phyloP scores from a whole-genome alignment of 2,797 vertebrate genomes.

The Otolemur crassicaudatus region DNA sequence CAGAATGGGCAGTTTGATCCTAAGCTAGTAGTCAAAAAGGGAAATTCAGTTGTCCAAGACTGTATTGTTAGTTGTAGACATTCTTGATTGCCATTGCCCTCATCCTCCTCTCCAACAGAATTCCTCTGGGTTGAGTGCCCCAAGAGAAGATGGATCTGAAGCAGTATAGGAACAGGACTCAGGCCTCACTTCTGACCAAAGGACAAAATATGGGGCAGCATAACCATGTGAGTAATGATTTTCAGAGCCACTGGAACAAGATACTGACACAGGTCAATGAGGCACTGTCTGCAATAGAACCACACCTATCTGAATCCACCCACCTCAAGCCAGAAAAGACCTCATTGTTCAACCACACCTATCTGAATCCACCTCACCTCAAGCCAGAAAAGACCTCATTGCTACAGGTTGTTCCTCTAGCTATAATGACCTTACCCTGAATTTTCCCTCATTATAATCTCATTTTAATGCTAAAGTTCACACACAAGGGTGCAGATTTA shows the following conservation, averaged over 20 bases:
- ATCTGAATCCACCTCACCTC: no score
- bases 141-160: background rate
- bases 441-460: no score
- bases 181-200: background rate
- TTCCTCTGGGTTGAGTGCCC: background rate
- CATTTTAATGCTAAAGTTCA: background rate
- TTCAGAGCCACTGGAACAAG: background rate
- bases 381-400: no score
- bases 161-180: background rate
- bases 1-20: accelerated
- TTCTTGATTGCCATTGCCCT: background rate
- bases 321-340: background rate
- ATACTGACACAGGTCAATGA: background rate
- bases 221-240: background rate
- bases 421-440: background rate
- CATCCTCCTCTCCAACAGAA: background rate
- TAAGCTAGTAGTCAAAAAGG: background rate
- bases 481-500: background rate
- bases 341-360: no score
- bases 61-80: background rate
- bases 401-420: no score
- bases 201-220: background rate
- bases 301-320: background rate
- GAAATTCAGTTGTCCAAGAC: background rate
- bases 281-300: background rate